These are phyloP conservation scores for Gadus chalcogrammus DNA, from an alignment of 2,113 vertebrate genomes.

Conservation along the genomic window DNA sequence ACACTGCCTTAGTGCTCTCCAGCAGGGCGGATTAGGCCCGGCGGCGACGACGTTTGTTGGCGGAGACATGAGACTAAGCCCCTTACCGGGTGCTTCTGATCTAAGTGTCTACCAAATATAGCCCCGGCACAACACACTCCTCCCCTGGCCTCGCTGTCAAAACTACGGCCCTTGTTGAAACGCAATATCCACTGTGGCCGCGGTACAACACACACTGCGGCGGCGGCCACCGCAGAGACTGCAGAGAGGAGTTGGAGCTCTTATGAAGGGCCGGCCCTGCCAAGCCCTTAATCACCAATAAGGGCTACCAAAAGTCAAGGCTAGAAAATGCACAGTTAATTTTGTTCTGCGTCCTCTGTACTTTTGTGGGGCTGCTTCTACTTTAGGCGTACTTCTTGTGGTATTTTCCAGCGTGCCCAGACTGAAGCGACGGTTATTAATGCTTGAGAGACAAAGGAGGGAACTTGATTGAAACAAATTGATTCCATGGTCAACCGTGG, in stretches of 20 bases:
- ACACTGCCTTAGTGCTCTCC: too few relatives aligned
- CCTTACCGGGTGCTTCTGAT: slow-evolving; percentile 41
- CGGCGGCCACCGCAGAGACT: slow-evolving; percentile 27
- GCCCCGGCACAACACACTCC: slow-evolving; percentile 54
- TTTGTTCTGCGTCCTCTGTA: slow-evolving; percentile 2
- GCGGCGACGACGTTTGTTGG: slow-evolving; percentile 17
- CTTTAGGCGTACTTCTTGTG: slow-evolving; percentile 10
- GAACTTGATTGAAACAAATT: too few relatives aligned
- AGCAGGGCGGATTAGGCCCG: too few relatives aligned
- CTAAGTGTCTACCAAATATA: slow-evolving; percentile 52
- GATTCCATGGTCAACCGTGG: too few relatives aligned
- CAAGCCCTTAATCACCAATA: slow-evolving; percentile 50
- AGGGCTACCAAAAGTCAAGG: slow-evolving; percentile 57
- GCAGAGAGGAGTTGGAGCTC: slow-evolving; percentile 38
- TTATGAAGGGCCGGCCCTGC: slow-evolving; percentile 33
- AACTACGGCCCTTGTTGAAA: slow-evolving; percentile 36
- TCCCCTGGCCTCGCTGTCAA: slow-evolving; percentile 30
- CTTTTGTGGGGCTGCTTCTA: slow-evolving; percentile 4
- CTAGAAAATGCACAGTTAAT: slow-evolving; percentile 10
- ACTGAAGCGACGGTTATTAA: neutral
- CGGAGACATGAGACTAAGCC: slow-evolving; percentile 24
- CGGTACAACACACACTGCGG: neutral
- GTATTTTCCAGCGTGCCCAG: neutral
- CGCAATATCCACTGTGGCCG: slow-evolving; percentile 42
- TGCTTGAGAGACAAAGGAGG: too few relatives aligned